Evolutionary conservation across 2,888 invertebrate genomes (phyloP).

Genomic region (Allacma fusca): DNA sequence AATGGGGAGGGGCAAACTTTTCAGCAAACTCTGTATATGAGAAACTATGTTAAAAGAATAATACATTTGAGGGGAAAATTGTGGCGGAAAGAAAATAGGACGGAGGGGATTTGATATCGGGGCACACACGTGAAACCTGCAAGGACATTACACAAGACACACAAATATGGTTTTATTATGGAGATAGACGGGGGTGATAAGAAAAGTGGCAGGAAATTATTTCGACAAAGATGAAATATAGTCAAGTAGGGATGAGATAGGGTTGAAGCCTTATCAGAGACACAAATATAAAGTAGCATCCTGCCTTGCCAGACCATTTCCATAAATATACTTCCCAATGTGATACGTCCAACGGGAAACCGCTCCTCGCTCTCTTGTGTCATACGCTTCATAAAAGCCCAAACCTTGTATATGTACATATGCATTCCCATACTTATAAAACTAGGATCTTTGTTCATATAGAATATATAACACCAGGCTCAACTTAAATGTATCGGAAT

Average conservation of each 20-base stretch:
- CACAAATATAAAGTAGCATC: slow-evolving; percentile 37
- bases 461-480: background rate
- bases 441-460: background rate
- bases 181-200: slow-evolving; percentile 47
- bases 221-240: slow-evolving; percentile 51
- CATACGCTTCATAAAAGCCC: no score
- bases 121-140: background rate
- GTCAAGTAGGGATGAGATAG: slow-evolving; percentile 39
- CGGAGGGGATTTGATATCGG: slow-evolving; percentile 23
- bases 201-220: slow-evolving; percentile 50
- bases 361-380: slow-evolving; percentile 21
- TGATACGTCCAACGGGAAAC: slow-evolving; percentile 34
- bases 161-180: slow-evolving; percentile 52
- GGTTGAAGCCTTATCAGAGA: slow-evolving; percentile 36
- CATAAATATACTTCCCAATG: slow-evolving; percentile 42
- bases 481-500: slow-evolving; percentile 39
- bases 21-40: background rate
- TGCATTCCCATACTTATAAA: background rate
- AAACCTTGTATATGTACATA: slow-evolving; percentile 3
- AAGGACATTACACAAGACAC: slow-evolving; percentile 16
- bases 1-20: slow-evolving; percentile 19
- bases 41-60: slow-evolving; percentile 30
- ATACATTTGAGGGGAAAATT: slow-evolving; percentile 20
- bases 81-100: background rate
- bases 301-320: slow-evolving; percentile 32